Evolutionary conservation across 1,140 invertebrate genomes (phyloP), one percentile per base, ranked within the genome.

Genomic region (Caenorhabditis briggsae): DNA sequence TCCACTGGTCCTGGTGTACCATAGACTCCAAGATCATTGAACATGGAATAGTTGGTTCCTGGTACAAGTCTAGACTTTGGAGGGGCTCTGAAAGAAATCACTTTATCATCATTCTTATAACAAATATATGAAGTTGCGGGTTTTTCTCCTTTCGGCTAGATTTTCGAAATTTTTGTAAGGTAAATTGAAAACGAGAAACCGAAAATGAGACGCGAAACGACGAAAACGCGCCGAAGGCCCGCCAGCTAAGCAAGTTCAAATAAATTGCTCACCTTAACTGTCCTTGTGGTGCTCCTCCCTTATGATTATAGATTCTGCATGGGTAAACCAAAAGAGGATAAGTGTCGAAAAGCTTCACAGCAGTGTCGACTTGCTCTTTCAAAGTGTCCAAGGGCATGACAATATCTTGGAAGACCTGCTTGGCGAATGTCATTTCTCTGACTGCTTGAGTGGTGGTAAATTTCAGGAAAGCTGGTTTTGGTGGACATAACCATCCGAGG

Each of bases 401-500:
- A 82, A 94, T 94, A 87, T 94, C 94, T 90, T 94, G 94, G 88
- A 94, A 94, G 2, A 94, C 94, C 90, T 93, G 93, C 85, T 93
- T 94, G 1, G 93, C 94, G 88, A 94, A 94, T 7, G 94, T 94
- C 92, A 94, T 94, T 6, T 93, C 93, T 84, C 94, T 89, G 8
- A 94, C 92, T 23, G 93, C 93, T 0, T 93, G 93, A 7, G 94
- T 94, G 6, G 94, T 94, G 0, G 94, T 94, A 55, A 96, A 93
- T 91, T 96, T 96, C 84, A 96, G 93, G 11, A 96, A 93, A 0
- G 95, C 95, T 3, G 96, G 95, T 92, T 96, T 96, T 0, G 95
- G 95, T 2, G 96, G 96, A 92, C 96, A 95, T 92, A 95, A 93
- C 95, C 95, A 96, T 2, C 96, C 96, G 85, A 96, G 94, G 2